Evolutionary conservation across 2,113 vertebrate genomes (phyloP).

Genomic region (Pterocles orientalis): DNA sequence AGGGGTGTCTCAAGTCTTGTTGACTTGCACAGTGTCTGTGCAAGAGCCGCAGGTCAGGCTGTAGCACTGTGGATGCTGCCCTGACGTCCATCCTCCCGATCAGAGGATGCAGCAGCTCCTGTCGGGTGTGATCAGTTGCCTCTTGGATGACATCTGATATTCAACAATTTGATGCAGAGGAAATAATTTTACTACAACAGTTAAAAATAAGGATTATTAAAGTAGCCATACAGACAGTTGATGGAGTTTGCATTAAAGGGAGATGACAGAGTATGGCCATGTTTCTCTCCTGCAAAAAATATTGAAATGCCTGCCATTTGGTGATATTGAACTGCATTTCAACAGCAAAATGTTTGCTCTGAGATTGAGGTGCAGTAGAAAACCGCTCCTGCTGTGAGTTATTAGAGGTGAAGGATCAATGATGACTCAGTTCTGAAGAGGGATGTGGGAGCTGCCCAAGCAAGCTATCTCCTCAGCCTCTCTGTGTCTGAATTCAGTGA

Average conservation of each 20-base stretch:
- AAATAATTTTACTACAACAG: not conserved
- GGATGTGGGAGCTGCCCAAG: not conserved
- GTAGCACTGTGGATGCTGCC: not conserved
- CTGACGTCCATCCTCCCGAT: not conserved
- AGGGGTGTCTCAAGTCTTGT: not conserved
- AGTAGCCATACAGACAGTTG: not conserved
- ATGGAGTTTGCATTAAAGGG: not conserved
- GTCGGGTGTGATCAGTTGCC: too few species aligned
- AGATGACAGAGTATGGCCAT: not conserved
- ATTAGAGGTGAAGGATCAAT: not conserved
- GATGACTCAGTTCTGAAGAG: not conserved
- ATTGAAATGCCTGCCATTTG: not conserved
- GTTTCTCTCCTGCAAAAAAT: not conserved
- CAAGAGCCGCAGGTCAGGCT: not conserved
- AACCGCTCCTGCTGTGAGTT: not conserved
- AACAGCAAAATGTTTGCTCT: not conserved
- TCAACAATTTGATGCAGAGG: not conserved
- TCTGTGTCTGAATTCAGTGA: fast-evolving
- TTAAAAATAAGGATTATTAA: not conserved
- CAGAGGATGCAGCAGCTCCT: not conserved
- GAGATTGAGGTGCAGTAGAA: not conserved
- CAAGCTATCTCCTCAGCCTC: not conserved
- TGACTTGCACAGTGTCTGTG: not conserved
- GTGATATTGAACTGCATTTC: not conserved
- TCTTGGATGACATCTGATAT: not conserved